Evolutionary conservation across 2,113 vertebrate genomes (phyloP).

Genomic region (Actenoides lindsayi): DNA sequence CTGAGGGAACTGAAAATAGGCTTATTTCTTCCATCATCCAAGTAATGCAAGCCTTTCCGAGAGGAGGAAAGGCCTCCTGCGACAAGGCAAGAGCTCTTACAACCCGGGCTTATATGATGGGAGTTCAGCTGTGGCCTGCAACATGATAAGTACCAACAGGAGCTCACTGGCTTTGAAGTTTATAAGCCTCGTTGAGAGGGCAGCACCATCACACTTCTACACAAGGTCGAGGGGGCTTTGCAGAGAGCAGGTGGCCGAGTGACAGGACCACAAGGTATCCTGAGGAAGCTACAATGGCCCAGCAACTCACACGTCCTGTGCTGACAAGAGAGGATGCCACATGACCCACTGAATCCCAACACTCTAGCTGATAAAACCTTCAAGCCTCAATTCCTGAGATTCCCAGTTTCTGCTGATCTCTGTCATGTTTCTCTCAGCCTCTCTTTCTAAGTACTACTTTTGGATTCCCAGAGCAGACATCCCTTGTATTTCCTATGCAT

Average conservation of each 20-base stretch:
- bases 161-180: slow-evolving; percentile 54
- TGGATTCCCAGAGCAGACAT: background rate
- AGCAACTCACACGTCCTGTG: background rate
- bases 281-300: background rate
- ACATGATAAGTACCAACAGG: background rate
- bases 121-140: slow-evolving; percentile 51
- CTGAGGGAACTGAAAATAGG: background rate
- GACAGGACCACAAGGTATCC: background rate
- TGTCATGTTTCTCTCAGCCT: background rate
- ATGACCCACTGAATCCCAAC: background rate
- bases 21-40: slow-evolving; percentile 49
- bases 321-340: background rate
- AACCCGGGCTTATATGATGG: background rate
- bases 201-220: background rate
- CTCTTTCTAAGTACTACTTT: background rate
- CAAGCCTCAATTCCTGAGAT: background rate
- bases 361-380: background rate
- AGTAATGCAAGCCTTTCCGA: slow-evolving; percentile 40
- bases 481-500: background rate
- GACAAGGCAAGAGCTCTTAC: slow-evolving; percentile 47
- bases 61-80: slow-evolving; percentile 35
- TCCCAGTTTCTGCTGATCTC: background rate
- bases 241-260: background rate
- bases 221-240: background rate
- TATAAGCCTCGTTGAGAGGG: background rate